phyloP scores from a whole-genome alignment of 2,797 vertebrate species.

The Cirrhinus molitorella region DNA sequence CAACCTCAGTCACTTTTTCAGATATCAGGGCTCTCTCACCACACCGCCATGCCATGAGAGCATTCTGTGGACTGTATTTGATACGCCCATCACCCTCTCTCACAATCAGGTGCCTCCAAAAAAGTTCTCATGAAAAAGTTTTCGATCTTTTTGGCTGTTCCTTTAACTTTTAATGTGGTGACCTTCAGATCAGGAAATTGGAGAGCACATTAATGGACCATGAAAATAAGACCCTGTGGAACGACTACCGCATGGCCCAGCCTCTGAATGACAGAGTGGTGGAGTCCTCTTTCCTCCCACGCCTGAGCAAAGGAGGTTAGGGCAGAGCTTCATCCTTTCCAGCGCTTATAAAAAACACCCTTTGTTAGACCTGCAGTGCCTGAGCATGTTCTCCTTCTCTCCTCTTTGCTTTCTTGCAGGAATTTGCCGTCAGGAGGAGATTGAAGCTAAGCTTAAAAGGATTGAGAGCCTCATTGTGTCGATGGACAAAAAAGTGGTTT shows the following conservation, averaged over 20 bases:
- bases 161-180: slow-evolving; percentile 1
- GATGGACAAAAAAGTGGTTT: slow-evolving; percentile 75
- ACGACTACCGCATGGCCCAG: slow-evolving; percentile 86
- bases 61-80: slow-evolving; percentile 90
- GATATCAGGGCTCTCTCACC: slow-evolving; percentile 90
- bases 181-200: slow-evolving; percentile 83
- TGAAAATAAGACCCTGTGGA: slow-evolving; percentile 84
- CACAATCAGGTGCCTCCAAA: slow-evolving; percentile 82
- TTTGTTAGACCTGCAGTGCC: slow-evolving; percentile 21
- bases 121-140: not conserved
- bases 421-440: slow-evolving; percentile 81
- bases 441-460: slow-evolving; percentile 79
- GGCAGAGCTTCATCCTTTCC: slow-evolving; percentile 20
- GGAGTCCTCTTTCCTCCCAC: slow-evolving; percentile 83
- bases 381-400: slow-evolving; percentile 31
- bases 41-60: slow-evolving; percentile 93
- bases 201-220: slow-evolving; percentile 86
- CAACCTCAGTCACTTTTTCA: slow-evolving; percentile 85
- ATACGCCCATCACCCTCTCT: slow-evolving; percentile 83
- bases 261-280: slow-evolving; percentile 85
- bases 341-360: not conserved
- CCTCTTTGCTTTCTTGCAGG: slow-evolving; percentile 69
- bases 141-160: not conserved
- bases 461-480: slow-evolving; percentile 85
- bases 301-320: slow-evolving; percentile 74